These are phyloP conservation scores for Ammospiza caudacuta DNA, from an alignment of 2,113 vertebrate species.

Conservation along the genomic window DNA sequence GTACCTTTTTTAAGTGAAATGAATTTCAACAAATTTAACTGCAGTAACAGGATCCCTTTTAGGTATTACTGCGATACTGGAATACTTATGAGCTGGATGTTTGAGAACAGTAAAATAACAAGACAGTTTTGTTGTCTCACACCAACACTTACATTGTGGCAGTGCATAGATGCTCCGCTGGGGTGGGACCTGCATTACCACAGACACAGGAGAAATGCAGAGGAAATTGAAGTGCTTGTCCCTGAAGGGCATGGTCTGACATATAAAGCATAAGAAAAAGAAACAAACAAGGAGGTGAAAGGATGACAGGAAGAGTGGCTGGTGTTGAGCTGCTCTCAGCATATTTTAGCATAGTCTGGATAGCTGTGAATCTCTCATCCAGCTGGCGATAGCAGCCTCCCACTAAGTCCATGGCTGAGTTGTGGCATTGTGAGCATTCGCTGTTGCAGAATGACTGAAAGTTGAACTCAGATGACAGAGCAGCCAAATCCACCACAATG, in stretches of 20 bases:
- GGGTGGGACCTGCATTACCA: not conserved
- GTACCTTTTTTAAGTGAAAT: conserved; percentile 10
- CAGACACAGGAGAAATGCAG: not conserved
- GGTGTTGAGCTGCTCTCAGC: not conserved
- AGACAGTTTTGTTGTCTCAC: not conserved
- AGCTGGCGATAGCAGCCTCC: not conserved
- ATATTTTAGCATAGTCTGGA: conserved; percentile 37
- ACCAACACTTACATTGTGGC: not conserved
- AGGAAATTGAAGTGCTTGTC: not conserved
- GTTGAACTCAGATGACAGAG: not conserved
- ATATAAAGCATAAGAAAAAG: not conserved
- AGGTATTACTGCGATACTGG: not conserved
- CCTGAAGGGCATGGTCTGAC: not conserved
- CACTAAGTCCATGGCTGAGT: not conserved
- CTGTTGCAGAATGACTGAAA: not conserved
- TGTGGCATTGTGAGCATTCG: not conserved
- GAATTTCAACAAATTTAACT: conserved; percentile 8
- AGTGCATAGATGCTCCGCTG: fast-evolving
- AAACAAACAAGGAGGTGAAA: not conserved
- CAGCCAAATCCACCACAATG: not conserved
- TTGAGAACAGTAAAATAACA: conserved; percentile 23
- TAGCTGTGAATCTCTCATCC: conserved; percentile 18
- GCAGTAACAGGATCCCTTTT: conserved; percentile 5
- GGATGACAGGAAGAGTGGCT: not conserved
- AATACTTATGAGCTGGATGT: conserved; percentile 2